These are phyloP conservation scores for Sarcoramphus papa DNA, from an alignment of 2,797 vertebrate species.

Conservation along the genomic window DNA sequence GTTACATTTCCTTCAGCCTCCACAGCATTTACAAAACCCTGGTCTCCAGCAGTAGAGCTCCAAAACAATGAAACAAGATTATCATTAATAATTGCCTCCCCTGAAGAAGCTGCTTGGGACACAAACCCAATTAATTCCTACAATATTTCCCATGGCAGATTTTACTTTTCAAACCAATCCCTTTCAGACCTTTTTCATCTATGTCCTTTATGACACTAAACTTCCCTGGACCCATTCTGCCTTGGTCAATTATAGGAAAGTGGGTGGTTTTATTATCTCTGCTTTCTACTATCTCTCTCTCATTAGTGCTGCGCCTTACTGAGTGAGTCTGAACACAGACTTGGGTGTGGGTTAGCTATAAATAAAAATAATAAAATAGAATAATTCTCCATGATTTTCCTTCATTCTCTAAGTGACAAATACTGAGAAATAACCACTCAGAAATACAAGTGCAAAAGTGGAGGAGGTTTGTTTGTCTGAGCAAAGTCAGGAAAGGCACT, in stretches of 20 bases:
- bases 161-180: background rate
- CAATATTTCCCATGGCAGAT: conserved; percentile 9
- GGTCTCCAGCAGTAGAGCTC: background rate
- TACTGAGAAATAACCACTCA: background rate
- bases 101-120: background rate
- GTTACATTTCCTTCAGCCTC: background rate
- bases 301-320: background rate
- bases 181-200: background rate
- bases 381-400: background rate
- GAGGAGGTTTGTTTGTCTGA: background rate
- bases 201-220: background rate
- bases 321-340: background rate
- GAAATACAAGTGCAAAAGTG: background rate
- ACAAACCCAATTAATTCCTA: conserved; percentile 15
- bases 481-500: background rate
- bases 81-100: background rate
- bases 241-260: background rate
- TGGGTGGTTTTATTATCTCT: background rate
- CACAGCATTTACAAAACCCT: background rate
- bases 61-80: background rate
- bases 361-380: background rate
- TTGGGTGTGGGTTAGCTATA: background rate
- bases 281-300: background rate
- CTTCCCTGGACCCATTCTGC: background rate
- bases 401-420: background rate